These are phyloP conservation scores for Pararge aegeria DNA, from an alignment of 1,140 invertebrate genomes.

Conservation along the genomic window DNA sequence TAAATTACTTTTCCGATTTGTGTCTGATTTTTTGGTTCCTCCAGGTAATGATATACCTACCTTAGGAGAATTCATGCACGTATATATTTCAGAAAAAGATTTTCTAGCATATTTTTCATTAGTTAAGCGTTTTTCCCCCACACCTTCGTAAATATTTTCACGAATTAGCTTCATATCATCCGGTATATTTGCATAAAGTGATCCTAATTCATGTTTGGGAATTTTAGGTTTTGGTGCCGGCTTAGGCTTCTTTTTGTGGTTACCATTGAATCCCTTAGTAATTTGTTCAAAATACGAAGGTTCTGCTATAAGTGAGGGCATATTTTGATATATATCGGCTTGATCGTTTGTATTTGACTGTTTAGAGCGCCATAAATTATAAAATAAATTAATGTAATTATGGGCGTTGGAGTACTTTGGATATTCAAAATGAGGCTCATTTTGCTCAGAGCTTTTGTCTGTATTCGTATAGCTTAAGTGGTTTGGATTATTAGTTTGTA, in stretches of 20 bases:
- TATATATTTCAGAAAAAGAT: not conserved
- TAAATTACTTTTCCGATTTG: not conserved
- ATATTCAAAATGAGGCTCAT: not conserved
- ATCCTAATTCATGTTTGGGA: not conserved
- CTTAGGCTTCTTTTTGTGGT: slow-evolving; percentile 6
- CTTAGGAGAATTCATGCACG: not conserved
- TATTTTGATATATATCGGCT: not conserved
- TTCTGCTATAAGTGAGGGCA: not conserved
- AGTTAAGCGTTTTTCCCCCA: not conserved
- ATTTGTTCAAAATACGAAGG: not conserved
- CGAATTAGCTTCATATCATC: slow-evolving; percentile 14
- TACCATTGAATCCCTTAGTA: not conserved
- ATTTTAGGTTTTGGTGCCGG: slow-evolving; percentile 8
- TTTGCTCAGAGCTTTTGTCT: not conserved
- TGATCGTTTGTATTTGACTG: not conserved
- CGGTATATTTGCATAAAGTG: not conserved
- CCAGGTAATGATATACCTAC: not conserved
- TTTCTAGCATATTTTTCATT: not conserved
- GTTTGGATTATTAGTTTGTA: not conserved
- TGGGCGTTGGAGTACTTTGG: not conserved
- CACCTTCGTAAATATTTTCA: not conserved
- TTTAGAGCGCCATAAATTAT: not conserved
- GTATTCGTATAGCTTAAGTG: not conserved
- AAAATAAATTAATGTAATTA: not conserved
- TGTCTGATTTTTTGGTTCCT: not conserved